phyloP scores from a whole-genome alignment of 2,113 vertebrate genomes.

The Gallinago jamesoni region DNA sequence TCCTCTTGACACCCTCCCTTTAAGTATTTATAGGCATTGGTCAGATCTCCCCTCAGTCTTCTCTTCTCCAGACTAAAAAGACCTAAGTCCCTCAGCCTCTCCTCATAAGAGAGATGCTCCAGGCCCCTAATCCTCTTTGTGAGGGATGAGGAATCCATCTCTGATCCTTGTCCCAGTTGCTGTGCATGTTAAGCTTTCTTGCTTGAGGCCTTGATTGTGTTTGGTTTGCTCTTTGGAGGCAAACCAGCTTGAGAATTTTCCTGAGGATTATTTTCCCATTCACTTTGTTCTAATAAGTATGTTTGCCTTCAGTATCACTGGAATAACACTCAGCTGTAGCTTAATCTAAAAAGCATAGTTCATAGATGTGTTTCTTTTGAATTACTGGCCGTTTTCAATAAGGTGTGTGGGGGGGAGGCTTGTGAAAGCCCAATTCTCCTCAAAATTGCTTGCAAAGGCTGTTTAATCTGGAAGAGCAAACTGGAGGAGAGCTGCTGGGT shows the following conservation, averaged over 20 bases:
- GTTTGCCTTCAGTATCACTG: neutral
- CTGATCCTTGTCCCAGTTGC: rapidly evolving
- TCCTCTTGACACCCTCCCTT: too few species aligned
- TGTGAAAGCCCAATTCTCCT: neutral
- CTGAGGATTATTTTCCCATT: neutral
- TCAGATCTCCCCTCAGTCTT: too few species aligned
- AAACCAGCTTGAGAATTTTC: neutral
- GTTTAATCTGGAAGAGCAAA: neutral
- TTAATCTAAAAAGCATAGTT: neutral
- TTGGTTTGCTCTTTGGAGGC: neutral
- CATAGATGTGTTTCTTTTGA: neutral
- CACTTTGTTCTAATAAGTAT: neutral
- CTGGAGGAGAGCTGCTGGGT: neutral
- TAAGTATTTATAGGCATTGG: too few species aligned
- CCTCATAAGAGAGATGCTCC: too few species aligned
- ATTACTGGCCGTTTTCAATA: neutral
- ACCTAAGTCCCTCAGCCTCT: too few species aligned
- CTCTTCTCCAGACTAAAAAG: too few species aligned
- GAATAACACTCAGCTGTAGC: neutral
- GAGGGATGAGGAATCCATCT: neutral
- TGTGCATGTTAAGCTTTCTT: neutral
- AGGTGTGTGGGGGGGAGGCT: too few species aligned
- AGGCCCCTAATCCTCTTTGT: too few species aligned
- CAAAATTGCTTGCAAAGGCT: neutral
- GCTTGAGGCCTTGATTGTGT: neutral